Percentiles rank a stretch among this genome's conserved stretches.
These are phyloP conservation scores for Hipparchia sbordonii DNA, from an alignment of 2,888 invertebrate genomes.

Conservation along the genomic window DNA sequence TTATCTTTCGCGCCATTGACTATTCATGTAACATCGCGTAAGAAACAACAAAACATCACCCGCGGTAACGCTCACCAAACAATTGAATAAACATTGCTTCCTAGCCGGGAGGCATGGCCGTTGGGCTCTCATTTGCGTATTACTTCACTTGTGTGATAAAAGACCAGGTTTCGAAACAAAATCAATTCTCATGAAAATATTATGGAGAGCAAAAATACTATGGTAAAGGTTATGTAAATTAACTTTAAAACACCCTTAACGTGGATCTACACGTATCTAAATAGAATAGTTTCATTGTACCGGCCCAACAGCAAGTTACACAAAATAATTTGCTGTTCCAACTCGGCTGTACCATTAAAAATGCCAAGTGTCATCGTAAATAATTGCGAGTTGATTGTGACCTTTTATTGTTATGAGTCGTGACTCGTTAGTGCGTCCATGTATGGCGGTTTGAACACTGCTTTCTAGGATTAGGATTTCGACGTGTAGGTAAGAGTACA, in stretches of 20 bases:
- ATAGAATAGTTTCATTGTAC: no score
- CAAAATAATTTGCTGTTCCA: no score
- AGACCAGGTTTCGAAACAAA: no score
- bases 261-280: no score
- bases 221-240: no score
- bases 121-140: background rate
- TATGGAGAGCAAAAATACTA: no score
- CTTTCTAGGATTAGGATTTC: slow-evolving; percentile 13
- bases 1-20: slow-evolving; percentile 18
- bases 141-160: background rate
- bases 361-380: background rate
- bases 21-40: background rate
- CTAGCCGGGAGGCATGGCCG: background rate
- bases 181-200: background rate
- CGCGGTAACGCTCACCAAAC: background rate
- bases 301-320: no score
- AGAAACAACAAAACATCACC: background rate
- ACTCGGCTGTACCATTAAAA: background rate
- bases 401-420: background rate
- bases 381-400: background rate
- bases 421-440: slow-evolving; percentile 11
- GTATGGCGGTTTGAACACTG: slow-evolving; percentile 1
- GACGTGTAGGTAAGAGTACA: background rate
- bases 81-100: background rate
- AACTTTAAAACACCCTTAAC: no score